These are phyloP conservation scores for Drosophila eugracilis DNA, from an alignment of 1,140 invertebrate genomes.

Conservation along the genomic window DNA sequence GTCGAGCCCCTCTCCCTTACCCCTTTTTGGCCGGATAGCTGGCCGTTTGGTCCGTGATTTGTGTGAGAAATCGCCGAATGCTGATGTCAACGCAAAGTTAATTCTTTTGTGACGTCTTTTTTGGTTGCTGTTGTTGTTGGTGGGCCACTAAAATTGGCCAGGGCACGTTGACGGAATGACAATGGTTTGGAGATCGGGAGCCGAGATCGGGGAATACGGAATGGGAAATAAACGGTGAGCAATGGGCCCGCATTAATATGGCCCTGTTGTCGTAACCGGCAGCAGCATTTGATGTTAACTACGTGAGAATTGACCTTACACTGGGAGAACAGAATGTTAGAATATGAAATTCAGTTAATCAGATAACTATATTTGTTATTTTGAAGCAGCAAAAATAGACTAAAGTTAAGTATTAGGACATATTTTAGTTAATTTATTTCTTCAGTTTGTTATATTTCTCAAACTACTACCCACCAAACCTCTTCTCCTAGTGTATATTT, in stretches of 20 bases:
- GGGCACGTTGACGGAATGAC: conserved; percentile 27
- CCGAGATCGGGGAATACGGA: conserved; percentile 18
- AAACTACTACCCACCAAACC: no score
- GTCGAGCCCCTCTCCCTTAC: conserved; percentile 2
- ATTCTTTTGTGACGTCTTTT: conserved; percentile 22
- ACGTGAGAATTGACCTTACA: conserved; percentile 21
- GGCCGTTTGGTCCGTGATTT: conserved; percentile 11
- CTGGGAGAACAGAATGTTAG: conserved; percentile 2
- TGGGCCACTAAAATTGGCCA: conserved; percentile 15
- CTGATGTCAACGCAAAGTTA: conserved; percentile 18
- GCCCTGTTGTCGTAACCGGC: conserved; percentile 33
- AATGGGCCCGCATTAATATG: conserved; percentile 43
- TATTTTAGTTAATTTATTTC: no score
- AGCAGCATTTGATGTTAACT: conserved; percentile 22
- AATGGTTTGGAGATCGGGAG: conserved; percentile 14
- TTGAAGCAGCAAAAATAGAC: no score
- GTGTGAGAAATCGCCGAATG: conserved; percentile 1
- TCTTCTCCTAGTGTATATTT: not conserved
- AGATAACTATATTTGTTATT: no score
- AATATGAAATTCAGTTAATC: no score
- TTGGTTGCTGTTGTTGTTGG: no score
- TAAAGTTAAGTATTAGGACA: no score
- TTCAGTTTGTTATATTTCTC: not conserved
- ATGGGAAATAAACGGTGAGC: conserved; percentile 7
- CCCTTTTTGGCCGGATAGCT: no score